phyloP scores from a whole-genome alignment of 2,888 invertebrate genomes.

The Rhabditoides inermis region DNA sequence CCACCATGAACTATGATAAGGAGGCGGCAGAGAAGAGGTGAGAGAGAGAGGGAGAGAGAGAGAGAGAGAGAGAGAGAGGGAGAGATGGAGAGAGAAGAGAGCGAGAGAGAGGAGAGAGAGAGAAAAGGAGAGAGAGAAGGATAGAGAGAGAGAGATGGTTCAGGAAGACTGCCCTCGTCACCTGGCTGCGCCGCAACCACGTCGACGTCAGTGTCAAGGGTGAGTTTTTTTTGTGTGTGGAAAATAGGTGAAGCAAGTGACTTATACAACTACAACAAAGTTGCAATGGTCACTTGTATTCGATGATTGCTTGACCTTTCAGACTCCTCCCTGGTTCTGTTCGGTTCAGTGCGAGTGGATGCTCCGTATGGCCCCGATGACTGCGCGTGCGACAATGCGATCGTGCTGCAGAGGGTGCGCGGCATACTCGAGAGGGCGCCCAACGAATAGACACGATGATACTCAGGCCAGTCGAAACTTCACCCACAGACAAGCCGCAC shows the following conservation, averaged over 20 bases:
- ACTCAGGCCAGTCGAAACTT: too few species aligned
- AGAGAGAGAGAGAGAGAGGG: conserved; percentile 9
- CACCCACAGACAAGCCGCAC: too few species aligned
- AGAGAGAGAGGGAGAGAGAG: conserved; percentile 3
- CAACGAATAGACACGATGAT: conserved; percentile 2
- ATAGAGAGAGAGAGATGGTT: background rate
- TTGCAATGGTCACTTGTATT: too few species aligned
- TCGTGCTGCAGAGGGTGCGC: conserved; percentile 22
- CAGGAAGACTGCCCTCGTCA: conserved; percentile 5
- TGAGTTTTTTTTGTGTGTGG: background rate
- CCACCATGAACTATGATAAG: too few species aligned
- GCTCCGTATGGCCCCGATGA: conserved; percentile 16
- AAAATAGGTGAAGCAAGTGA: background rate
- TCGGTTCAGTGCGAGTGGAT: conserved; percentile 8
- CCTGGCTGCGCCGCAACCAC: conserved; percentile 10
- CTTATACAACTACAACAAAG: too few species aligned
- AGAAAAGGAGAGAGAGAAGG: background rate
- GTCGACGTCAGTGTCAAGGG: conserved; percentile 8
- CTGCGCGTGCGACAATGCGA: conserved; percentile 25
- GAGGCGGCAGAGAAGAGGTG: too few species aligned
- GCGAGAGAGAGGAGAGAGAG: background rate
- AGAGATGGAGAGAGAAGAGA: background rate
- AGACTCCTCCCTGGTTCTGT: too few species aligned
- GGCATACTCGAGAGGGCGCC: conserved; percentile 1
- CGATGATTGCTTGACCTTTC: too few species aligned